Percentiles rank a stretch among this genome's conserved stretches.
phyloP scores from a whole-genome alignment of 2,113 vertebrate species.

The Tragelaphus scriptus region DNA sequence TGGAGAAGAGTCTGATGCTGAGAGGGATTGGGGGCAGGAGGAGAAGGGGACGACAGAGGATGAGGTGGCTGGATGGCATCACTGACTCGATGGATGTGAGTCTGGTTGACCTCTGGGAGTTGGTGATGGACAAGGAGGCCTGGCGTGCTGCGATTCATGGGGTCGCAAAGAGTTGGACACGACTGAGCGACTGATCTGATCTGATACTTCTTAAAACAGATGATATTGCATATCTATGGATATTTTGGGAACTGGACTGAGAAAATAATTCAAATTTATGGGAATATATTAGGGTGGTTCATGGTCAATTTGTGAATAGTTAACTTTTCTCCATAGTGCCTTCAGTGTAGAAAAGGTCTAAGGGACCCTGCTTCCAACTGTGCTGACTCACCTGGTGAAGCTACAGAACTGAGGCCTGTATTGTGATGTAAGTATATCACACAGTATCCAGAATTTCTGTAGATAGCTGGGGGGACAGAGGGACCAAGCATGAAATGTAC shows the following conservation, averaged over 20 bases:
- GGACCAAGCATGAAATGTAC: neutral
- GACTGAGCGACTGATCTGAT: too few species aligned
- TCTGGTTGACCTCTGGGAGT: too few species aligned
- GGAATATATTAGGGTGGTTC: neutral
- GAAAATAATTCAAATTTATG: neutral
- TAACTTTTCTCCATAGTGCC: neutral
- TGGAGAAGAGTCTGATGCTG: too few species aligned
- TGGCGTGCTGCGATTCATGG: too few species aligned
- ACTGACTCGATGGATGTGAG: too few species aligned
- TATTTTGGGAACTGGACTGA: neutral
- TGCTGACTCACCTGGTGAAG: neutral
- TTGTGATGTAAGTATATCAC: neutral
- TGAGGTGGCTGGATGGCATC: too few species aligned
- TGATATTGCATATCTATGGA: neutral
- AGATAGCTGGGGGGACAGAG: neutral
- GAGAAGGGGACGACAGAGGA: too few species aligned
- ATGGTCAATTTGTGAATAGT: neutral
- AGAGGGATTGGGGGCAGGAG: too few species aligned
- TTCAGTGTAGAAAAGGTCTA: neutral
- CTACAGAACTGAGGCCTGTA: neutral
- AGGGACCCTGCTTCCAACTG: neutral
- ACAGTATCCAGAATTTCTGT: neutral
- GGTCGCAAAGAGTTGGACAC: too few species aligned
- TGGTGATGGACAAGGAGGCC: too few species aligned
- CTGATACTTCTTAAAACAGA: neutral